Evolutionary conservation across 1,140 invertebrate species (phyloP), one percentile per base, ranked within the genome.

Genomic region (Plectrocnemia conspersa): DNA sequence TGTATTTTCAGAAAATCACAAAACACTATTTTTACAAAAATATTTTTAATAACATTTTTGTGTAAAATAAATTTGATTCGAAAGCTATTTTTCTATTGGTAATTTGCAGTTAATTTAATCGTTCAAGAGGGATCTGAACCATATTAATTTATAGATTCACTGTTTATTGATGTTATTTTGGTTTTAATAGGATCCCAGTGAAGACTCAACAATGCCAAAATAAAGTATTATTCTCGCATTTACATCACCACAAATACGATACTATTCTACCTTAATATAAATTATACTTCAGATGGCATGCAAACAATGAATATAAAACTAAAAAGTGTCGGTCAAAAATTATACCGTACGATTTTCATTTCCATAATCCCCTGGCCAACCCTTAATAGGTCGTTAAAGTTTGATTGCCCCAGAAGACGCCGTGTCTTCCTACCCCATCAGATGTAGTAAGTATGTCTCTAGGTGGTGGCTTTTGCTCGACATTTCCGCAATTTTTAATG

Each of bases 321-420:
- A n/a, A 16, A 41, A 10, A 24, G 13, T 45, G 24, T 45, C 42
- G 25, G 18, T 45, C 29, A 2, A 25, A 25, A 3, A 36, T 29
- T 16, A 25, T 42, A 52, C 54, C 42, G 49, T 59, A 57, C 57
- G 54, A 57, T 57, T 57, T 56, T 46, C 58, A 59, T 59, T 53
- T 52, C 44, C 23, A n/a, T n/a, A n/a, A n/a, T n/a, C n/a, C n/a
- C n/a, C n/a, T n/a, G n/a, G n/a, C n/a, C n/a, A n/a, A 54, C 42
- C 55, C 57, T 60, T 61, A 61, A 57, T 61, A 56, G 59, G 24
- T 54, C 55, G 52, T 61, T 61, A 61, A 61, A 52, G 47, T 61
- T 57, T 57, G 59, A 61, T 61, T 57, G 54, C 55, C 29, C 23
- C 45, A 32, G 21, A 50, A 50, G 47, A 38, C 47, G 33, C 1